Conservation (phyloP, 1,140 invertebrate genomes). For the Diabrotica undecimpunctata region DNA sequence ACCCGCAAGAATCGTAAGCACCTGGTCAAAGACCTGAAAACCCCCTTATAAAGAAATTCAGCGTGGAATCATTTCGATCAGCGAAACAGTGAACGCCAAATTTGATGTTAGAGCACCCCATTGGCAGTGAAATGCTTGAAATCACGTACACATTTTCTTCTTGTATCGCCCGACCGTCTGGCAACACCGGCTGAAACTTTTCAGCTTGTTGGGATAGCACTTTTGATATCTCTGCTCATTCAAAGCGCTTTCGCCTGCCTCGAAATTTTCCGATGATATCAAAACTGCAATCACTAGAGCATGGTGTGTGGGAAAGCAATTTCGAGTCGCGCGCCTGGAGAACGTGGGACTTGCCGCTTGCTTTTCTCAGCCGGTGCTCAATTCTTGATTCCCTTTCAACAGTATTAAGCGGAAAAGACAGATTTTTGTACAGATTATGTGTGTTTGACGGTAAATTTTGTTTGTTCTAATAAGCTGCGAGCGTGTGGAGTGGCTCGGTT, state of each 20-base stretch:
- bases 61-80: not conserved
- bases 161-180: not conserved
- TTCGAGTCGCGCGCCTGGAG: constrained; percentile 26
- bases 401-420: constrained; percentile 36
- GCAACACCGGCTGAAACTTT: not conserved
- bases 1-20: not conserved
- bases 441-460: constrained; percentile 26
- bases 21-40: not conserved
- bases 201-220: not conserved
- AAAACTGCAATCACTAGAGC: constrained; percentile 28
- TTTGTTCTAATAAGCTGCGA: constrained; percentile 15
- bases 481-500: constrained; percentile 1
- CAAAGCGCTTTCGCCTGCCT: not conserved
- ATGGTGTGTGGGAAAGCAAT: constrained; percentile 33
- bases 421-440: constrained; percentile 30
- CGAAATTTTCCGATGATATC: constrained; percentile 18
- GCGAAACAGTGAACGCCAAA: not conserved
- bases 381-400: constrained; percentile 34
- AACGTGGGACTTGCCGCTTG: constrained; percentile 31
- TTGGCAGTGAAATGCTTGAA: not conserved
- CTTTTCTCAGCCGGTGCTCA: constrained; percentile 22
- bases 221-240: not conserved
- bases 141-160: not conserved
- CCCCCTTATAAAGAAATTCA: not conserved
- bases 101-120: not conserved